A percentile compares a stretch with the other conserved stretches of the same genome.
Conservation (phyloP, 2,113 vertebrate species). For the Merops nubicus region DNA sequence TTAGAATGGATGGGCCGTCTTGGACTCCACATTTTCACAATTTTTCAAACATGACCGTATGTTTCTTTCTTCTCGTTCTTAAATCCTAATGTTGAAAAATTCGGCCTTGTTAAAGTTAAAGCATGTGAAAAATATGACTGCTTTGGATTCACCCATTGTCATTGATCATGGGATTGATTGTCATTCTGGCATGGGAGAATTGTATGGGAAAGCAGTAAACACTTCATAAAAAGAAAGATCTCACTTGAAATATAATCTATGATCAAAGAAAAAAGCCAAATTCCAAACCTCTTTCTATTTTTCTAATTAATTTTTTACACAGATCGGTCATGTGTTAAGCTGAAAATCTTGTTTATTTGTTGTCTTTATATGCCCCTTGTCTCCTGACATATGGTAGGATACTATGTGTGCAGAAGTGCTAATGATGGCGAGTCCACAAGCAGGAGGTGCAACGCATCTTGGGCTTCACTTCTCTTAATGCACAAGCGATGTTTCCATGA, state of each 20-base stretch:
- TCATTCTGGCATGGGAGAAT: not conserved
- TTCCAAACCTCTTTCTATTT: no score
- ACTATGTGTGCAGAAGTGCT: not conserved
- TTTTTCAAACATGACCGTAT: not conserved
- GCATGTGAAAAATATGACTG: not conserved
- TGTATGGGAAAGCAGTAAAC: not conserved
- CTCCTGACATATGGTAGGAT: not conserved
- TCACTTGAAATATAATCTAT: not conserved
- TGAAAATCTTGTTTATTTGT: not conserved
- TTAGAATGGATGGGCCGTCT: not conserved
- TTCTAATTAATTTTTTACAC: not conserved
- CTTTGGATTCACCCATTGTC: not conserved
- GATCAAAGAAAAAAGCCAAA: not conserved
- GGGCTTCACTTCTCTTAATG: not conserved
- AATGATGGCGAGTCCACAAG: not conserved
- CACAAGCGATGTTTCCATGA: not conserved
- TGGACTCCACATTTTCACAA: not conserved
- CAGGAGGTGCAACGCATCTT: not conserved
- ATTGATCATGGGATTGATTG: no score
- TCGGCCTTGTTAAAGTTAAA: not conserved
- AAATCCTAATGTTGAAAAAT: not conserved
- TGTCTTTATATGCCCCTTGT: not conserved
- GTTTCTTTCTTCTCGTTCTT: not conserved
- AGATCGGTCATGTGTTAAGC: not conserved
- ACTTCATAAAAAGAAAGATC: not conserved